Conservation (phyloP, 2,888 invertebrate species). For the Caenorhabditis parvicauda region DNA sequence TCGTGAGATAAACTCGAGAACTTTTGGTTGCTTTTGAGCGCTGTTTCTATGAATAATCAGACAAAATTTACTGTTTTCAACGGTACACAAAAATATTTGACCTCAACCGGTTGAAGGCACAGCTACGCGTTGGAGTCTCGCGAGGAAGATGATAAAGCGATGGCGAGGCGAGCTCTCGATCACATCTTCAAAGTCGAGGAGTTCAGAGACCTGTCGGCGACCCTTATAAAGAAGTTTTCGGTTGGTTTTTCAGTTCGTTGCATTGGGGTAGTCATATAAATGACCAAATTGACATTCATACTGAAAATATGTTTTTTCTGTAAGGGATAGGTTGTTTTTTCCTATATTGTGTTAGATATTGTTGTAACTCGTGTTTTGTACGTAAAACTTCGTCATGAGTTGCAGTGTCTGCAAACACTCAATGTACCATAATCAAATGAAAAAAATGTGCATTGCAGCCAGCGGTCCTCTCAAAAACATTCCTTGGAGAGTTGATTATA, state of each 20-base stretch:
- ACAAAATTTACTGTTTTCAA: too few species aligned
- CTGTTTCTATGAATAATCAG: too few species aligned
- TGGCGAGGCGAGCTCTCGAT: slow-evolving; percentile 21
- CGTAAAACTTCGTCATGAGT: too few species aligned
- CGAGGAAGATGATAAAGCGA: slow-evolving; percentile 20
- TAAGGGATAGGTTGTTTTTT: background rate
- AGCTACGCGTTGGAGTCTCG: slow-evolving; percentile 18
- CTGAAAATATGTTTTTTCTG: background rate
- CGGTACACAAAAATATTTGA: too few species aligned
- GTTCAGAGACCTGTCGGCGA: slow-evolving; percentile 48
- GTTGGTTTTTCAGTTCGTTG: slow-evolving; percentile 18
- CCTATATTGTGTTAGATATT: background rate
- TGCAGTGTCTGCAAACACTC: too few species aligned
- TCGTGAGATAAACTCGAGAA: too few species aligned
- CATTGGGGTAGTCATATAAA: background rate
- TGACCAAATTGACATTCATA: background rate
- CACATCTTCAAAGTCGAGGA: slow-evolving; percentile 53
- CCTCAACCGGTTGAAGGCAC: slow-evolving; percentile 18
- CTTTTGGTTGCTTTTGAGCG: too few species aligned
- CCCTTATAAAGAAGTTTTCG: slow-evolving; percentile 37
- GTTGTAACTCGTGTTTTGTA: too few species aligned
- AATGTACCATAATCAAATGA: too few species aligned
- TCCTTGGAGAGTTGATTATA: slow-evolving; percentile 64
- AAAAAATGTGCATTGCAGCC: slow-evolving; percentile 26
- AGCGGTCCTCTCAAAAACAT: slow-evolving; percentile 77